Conservation (phyloP, 2,113 vertebrate species). For the Bothrops jararaca region DNA sequence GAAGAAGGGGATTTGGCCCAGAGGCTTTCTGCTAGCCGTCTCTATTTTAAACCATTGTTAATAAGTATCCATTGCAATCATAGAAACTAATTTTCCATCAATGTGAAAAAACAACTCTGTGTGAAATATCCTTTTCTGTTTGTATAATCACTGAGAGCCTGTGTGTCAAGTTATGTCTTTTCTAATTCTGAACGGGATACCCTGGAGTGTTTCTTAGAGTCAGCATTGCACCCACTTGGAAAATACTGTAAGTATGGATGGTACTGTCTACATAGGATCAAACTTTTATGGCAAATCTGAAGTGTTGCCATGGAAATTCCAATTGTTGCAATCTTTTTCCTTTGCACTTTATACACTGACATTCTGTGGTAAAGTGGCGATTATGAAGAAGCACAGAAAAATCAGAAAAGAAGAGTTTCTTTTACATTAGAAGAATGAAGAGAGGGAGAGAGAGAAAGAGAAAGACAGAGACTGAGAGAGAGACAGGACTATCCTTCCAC, state of each 20-base stretch:
- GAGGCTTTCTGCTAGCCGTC: not conserved
- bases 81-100: not conserved
- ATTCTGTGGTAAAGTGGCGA: slow-evolving; percentile 65
- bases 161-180: slow-evolving; percentile 57
- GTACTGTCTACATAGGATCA: slow-evolving; percentile 69
- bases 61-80: not conserved
- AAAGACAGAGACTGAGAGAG: no score
- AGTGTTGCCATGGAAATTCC: slow-evolving; percentile 78
- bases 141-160: slow-evolving; percentile 42
- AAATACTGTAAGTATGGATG: slow-evolving; percentile 65
- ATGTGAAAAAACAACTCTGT: slow-evolving; percentile 30
- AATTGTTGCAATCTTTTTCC: slow-evolving; percentile 64
- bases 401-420: slow-evolving; percentile 4
- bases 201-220: slow-evolving; percentile 65
- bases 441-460: no score
- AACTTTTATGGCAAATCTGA: slow-evolving; percentile 74
- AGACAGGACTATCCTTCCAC: slow-evolving; percentile 16
- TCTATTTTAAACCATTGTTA: not conserved
- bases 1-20: not conserved
- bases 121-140: slow-evolving; percentile 36
- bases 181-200: slow-evolving; percentile 56
- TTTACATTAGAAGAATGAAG: slow-evolving; percentile 14
- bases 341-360: slow-evolving; percentile 66
- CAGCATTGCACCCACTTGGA: slow-evolving; percentile 58
- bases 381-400: slow-evolving; percentile 59